Evolutionary conservation across 2,113 vertebrate species (phyloP), one percentile per base, ranked within the genome.

Genomic region (Nothobranchius furzeri): DNA sequence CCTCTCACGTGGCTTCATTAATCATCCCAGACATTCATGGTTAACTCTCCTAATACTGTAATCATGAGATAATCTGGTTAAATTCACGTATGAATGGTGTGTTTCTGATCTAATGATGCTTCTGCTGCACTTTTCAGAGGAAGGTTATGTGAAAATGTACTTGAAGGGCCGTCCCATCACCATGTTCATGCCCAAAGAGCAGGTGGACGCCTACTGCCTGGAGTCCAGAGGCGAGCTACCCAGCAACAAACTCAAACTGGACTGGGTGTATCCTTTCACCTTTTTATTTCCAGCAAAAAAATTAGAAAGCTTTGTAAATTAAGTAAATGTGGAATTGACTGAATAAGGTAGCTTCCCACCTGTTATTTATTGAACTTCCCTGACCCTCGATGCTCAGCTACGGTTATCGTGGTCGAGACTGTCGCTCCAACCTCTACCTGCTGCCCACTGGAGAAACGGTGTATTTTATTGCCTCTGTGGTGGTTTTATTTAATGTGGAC

Each of bases 131-230:
- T 92, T 91, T 94, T 91, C 90, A 99, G 98, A 98, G 88, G 98
- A 99, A 93, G 98, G 98, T 78, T 99, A 98, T 82, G 96, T 99
- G 82, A 99, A 96, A 94, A 99, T 99, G 98, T 99, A 94, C 91
- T 94, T 99, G 70, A 96, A 96, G 79, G 98, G 98, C 83, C 95
- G 98, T 50, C 98, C 98, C 37, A 90, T 99, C 81, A 98, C 97
- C 92, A 98, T 99, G 98, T 95, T 94, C 93, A 96, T 99, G 96
- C 96, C 97, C 90, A 96, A 93, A 94, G 96, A 98, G 17, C 93
- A 96, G 87, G 95, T 96, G 93, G 96, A 98, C 47, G 89, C 92
- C 79, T 99, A 99, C 90, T 95, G 83, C 85, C 88, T 99, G 93
- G 97, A 99, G 78, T 94, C 95, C 68, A 95, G 95, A 91, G 93